Evolutionary conservation across 2,797 vertebrate species (phyloP).

Genomic region (Sebastes baramenuke): DNA sequence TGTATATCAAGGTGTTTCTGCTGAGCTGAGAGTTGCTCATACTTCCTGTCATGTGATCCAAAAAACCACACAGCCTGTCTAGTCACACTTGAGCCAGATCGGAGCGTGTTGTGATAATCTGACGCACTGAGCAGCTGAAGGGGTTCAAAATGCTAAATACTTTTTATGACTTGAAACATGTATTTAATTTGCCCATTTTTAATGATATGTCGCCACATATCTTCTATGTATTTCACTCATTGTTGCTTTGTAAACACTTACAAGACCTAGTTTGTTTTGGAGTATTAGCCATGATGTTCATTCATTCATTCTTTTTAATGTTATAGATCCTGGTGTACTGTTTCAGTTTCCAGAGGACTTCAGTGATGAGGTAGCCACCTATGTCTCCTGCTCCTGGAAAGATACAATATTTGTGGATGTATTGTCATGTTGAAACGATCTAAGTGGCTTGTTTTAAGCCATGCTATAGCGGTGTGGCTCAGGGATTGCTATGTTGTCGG

Average conservation of each 20-base stretch:
- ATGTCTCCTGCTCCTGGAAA: background rate
- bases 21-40: constrained; percentile 36
- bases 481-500: background rate
- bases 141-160: background rate
- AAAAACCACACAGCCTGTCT: constrained; percentile 65
- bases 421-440: background rate
- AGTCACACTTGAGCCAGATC: constrained; percentile 15
- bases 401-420: background rate
- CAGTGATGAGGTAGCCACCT: constrained; percentile 82
- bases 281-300: background rate
- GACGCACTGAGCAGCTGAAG: background rate
- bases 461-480: background rate
- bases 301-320: background rate
- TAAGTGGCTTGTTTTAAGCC: background rate
- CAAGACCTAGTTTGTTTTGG: background rate
- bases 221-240: background rate
- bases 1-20: constrained; percentile 16
- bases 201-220: background rate
- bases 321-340: constrained; percentile 84
- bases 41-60: constrained; percentile 80
- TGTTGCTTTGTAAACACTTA: background rate
- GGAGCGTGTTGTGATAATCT: background rate
- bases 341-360: constrained; percentile 89
- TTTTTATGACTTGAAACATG: background rate
- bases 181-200: background rate